Conservation (phyloP, 2,888 invertebrate genomes). For the Kryphioiulus occultus region DNA sequence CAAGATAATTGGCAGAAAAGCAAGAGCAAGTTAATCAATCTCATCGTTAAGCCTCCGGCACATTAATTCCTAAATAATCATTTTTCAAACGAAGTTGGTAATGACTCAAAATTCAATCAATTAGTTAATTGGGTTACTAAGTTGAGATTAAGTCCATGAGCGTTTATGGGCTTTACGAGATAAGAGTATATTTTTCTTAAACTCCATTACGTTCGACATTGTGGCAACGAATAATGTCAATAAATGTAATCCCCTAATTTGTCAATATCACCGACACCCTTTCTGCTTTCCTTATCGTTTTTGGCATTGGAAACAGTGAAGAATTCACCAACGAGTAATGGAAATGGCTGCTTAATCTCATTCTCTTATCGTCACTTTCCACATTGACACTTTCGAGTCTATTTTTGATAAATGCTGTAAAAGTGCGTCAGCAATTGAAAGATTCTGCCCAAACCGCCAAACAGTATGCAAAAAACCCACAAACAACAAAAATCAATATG, state of each 20-base stretch:
- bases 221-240: neutral
- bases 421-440: neutral
- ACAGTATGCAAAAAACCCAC: neutral
- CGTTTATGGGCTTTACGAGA: too few species aligned
- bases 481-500: neutral
- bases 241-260: neutral
- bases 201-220: neutral
- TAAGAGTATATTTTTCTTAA: neutral
- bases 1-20: too few species aligned
- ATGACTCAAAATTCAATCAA: too few species aligned
- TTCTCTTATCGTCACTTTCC: neutral
- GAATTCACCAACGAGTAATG: neutral
- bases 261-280: neutral
- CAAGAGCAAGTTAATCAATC: too few species aligned
- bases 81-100: too few species aligned
- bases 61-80: too few species aligned
- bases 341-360: neutral
- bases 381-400: neutral
- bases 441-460: neutral
- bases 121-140: too few species aligned
- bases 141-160: too few species aligned
- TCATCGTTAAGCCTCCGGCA: too few species aligned
- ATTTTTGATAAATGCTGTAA: slow-evolving; percentile 14
- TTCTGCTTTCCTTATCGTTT: neutral
- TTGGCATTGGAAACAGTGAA: neutral